phyloP scores from a whole-genome alignment of 2,113 vertebrate species.

The Nothocercus julius region DNA sequence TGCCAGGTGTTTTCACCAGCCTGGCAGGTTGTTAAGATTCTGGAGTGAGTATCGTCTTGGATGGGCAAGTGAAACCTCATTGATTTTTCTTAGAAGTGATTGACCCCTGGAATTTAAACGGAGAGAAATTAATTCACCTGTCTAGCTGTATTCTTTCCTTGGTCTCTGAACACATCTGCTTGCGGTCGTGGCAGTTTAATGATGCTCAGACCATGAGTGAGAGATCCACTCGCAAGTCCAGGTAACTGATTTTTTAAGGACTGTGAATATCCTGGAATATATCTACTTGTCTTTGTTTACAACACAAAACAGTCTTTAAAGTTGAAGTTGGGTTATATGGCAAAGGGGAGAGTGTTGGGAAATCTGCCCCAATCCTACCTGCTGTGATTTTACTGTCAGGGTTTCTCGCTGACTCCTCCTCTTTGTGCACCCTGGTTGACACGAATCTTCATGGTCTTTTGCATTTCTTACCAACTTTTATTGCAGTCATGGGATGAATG shows the following conservation, averaged over 20 bases:
- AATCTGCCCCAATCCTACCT: not conserved
- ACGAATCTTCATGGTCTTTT: accelerated
- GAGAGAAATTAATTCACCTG: not conserved
- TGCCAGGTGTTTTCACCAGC: not conserved
- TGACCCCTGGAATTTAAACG: not conserved
- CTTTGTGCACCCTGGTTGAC: not conserved
- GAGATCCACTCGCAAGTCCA: not conserved
- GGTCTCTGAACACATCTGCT: not conserved
- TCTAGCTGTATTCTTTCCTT: not conserved
- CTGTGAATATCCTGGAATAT: not conserved
- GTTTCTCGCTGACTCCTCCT: not conserved
- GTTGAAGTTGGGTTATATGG: not conserved
- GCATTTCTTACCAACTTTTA: not conserved
- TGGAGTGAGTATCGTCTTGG: not conserved
- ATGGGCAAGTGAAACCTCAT: not conserved
- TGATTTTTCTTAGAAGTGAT: not conserved
- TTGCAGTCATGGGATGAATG: not conserved
- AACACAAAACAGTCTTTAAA: not conserved
- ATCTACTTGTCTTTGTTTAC: not conserved
- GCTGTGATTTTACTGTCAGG: accelerated
- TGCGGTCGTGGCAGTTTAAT: not conserved
- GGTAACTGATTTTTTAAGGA: not conserved
- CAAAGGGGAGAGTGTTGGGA: not conserved
- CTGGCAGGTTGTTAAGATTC: not conserved
- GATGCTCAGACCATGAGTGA: not conserved